phyloP scores from a whole-genome alignment of 2,797 vertebrate genomes.

The Sebastes hubbsi region DNA sequence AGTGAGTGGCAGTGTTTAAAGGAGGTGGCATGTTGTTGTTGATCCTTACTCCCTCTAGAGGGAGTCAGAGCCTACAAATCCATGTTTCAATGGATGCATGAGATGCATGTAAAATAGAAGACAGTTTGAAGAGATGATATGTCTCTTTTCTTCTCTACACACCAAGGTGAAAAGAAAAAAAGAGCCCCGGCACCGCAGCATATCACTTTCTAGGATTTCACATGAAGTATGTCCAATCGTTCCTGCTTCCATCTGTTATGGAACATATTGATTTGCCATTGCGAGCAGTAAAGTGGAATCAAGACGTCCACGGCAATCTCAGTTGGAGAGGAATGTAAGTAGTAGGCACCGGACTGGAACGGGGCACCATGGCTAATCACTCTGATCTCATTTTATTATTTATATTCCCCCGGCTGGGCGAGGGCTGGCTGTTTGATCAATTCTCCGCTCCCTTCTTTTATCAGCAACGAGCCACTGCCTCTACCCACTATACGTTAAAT shows the following conservation, averaged over 20 bases:
- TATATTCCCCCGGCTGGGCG: slow-evolving; percentile 46
- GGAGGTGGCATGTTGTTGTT: neutral
- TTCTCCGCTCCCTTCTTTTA: slow-evolving; percentile 60
- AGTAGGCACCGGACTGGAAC: slow-evolving; percentile 15
- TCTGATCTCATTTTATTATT: slow-evolving; percentile 68
- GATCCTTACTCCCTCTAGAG: slow-evolving; percentile 63
- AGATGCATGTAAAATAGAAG: slow-evolving; percentile 9
- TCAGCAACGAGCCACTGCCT: slow-evolving; percentile 60
- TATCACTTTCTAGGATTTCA: slow-evolving; percentile 25
- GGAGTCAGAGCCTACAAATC: slow-evolving; percentile 64
- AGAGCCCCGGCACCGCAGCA: neutral
- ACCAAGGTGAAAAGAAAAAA: slow-evolving; percentile 21
- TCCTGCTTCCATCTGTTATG: slow-evolving; percentile 44
- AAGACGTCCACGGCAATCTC: slow-evolving; percentile 45
- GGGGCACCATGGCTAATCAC: slow-evolving; percentile 49
- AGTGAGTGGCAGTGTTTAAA: neutral
- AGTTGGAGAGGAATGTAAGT: slow-evolving; percentile 44
- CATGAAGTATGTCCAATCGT: neutral
- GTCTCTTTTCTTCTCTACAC: neutral
- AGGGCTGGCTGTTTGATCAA: slow-evolving; percentile 62
- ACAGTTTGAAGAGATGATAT: neutral
- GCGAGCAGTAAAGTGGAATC: slow-evolving; percentile 44
- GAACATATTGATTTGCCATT: slow-evolving; percentile 64
- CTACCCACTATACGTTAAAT: slow-evolving; percentile 68
- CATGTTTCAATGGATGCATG: neutral